Percentiles rank a stretch among this genome's conserved stretches.
Evolutionary conservation across 2,888 invertebrate genomes (phyloP).

Genomic region (Heliconius erato): DNA sequence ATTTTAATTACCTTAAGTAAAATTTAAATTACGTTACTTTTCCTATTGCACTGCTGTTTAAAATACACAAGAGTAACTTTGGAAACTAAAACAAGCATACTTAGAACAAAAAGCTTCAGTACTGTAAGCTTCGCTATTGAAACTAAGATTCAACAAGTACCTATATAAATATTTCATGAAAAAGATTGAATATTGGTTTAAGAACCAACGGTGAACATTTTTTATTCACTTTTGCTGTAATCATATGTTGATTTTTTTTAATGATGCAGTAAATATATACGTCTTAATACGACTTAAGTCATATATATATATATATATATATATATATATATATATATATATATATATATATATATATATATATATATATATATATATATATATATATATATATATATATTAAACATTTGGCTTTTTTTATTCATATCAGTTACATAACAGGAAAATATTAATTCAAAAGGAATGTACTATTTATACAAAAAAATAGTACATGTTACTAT

Average conservation of each 20-base stretch:
- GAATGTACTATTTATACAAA: neutral
- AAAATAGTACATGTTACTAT: neutral
- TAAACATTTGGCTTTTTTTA: no score
- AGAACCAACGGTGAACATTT: neutral
- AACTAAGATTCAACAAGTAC: constrained; percentile 8
- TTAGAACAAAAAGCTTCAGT: constrained; percentile 16
- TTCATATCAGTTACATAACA: no score
- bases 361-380: no score
- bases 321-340: no score
- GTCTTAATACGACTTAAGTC: neutral
- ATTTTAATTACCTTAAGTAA: neutral
- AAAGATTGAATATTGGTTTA: neutral
- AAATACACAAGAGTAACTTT: constrained; percentile 17
- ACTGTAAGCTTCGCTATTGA: neutral
- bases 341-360: no score
- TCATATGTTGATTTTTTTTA: neutral
- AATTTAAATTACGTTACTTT: neutral
- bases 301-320: no score
- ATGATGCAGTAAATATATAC: neutral
- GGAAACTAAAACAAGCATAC: neutral
- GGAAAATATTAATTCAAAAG: neutral
- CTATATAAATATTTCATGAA: neutral
- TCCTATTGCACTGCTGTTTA: neutral
- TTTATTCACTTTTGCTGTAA: neutral
- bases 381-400: no score